Base-by-base conservation (phyloP, 2,888 invertebrate genomes). In the Ochlodes sylvanus region DNA sequence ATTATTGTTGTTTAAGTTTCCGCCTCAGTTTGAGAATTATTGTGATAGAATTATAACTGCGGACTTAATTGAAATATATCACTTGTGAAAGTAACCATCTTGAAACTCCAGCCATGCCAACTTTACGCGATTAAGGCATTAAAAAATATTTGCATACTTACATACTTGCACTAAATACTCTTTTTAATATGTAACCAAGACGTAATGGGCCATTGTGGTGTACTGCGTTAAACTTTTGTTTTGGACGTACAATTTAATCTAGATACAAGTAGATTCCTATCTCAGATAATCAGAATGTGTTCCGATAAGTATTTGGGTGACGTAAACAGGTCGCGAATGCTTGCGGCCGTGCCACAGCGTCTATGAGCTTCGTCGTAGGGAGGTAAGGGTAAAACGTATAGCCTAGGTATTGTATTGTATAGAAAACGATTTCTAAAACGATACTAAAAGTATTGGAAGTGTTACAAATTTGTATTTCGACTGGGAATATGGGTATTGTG, bases 401-500 rank as follows among this genome's bases (percentile, higher is more conserved):
- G 81, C 82, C 84, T 89, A 90, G 76, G 69, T 75, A 77, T 85
- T 86, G 78, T 83, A 84, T 77, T 80, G 83, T 85, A 87, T 86
- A 88, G 85, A 85, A 88, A 86, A 80, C 84, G 85, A 88, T 88
- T 88, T 88, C 88, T 88, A 89, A 87, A 79, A 86, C 77, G 84
- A 89, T 91, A 90, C 87, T 90, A 84, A 90, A 86, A 90, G 87
- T 92, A 91, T 91, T 89, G 88, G 83, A 89, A 82, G 79, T 91
- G 90, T 93, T 93, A 92, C 92, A 93, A 93, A 93, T 92, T 93
- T 92, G 92, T 93, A 93, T 92, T 91, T 86, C 78, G 75, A 77
- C 63, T 62, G 76, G 71, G 72, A 63, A 67, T 76, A 72, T 79
- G 79, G 75, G 75, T 79, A 78, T 75, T 72, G 72, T 73, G 72